Base-by-base conservation (phyloP, 2,888 invertebrate genomes). In the Isoperla grammatica region DNA sequence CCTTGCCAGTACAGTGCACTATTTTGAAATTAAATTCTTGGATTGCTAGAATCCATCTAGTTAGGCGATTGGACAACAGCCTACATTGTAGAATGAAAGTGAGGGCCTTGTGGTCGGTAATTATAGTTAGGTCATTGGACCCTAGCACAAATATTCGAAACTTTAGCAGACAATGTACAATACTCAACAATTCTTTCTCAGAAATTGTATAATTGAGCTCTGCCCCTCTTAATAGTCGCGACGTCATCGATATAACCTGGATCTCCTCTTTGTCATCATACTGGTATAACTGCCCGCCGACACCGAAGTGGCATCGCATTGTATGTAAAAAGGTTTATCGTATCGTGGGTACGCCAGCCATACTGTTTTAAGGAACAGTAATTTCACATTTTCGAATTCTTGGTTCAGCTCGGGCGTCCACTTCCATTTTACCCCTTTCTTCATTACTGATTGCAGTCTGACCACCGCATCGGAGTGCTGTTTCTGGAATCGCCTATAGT, bases 11-110 rank as follows among this genome's bases (percentile, higher is more conserved):
- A 2, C 12, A 12, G n/a, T 39, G 37, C 2, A 37, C 6, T 20
- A 56, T 56, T 17, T 42, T 56, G 22, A 40, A 54, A n/a, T 35
- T 39, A 13, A 54, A 54, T n/a, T 15, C 37, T 35, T 54, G 55
- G 9, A 54, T 19, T 2, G 19, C 5, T n/a, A 54, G 39, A 12
- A 54, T 35, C 55, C 55, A 54, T 29, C 55, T 5, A 13, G 39
- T 19, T 13, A 54, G 22, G 8, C 55, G 15, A 11, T 20, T 20
- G n/a, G 55, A 54, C 13, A 54, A 11, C 15, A 54, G 42, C 37
- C 22, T 54, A n/a, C 55, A 39, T 6, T 39, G 12, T 2, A 12
- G 6, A 6, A 54, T 11, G 17, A 40, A 54, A 11, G 15, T 35
- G 6, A 54, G 15, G 9, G 55, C 55, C 13, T 54, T 35, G 42